Evolutionary conservation across 2,797 vertebrate genomes (phyloP), one percentile per base, ranked within the genome.

Genomic region (Scarus forsteni): DNA sequence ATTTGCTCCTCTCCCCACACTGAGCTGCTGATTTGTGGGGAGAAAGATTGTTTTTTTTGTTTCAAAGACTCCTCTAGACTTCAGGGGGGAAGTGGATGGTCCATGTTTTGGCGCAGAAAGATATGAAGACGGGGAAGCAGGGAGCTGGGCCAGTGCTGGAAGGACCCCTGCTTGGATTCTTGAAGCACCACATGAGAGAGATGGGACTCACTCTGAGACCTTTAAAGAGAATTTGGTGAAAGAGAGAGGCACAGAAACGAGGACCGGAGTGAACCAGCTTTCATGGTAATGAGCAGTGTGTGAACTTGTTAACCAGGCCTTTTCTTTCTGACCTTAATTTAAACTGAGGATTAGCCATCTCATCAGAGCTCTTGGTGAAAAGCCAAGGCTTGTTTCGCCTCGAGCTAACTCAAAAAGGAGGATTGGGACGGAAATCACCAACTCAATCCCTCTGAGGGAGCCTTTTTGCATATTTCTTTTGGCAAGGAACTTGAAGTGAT

Each of bases 321-420:
- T 10, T 81, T 88, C 64, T 79, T 45, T 84, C 73, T 86, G 89
- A 89, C 88, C 86, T 86, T 79, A 75, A 81, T 88, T 85, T 84
- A 87, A 89, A 88, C 70, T 39, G 70, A 61, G 86, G 89, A 89
- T 89, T 90, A 89, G 71, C 63, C 79, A 66, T 88, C 87, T 87
- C 75, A 84, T 90, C 84, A 82, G 72, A 71, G 73, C 74, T 83
- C 59, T 72, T 85, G 88, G 83, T 73, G 74, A 70, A 77, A 81
- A 78, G 88, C 90, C 88, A 86, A 73, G 46, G 56, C 81, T 91
- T 85, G 79, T 83, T 88, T 87, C 78, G 78, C 84, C 69, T 63
- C 6, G 8, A 80, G 86, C 77, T 61, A 75, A 76, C 72, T 85
- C 63, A 52, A 85, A 27, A 88, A 79, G 77, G 59, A 81, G 84